These are phyloP conservation scores for Nebria brevicollis DNA, from an alignment of 2,888 invertebrate species.

Conservation along the genomic window DNA sequence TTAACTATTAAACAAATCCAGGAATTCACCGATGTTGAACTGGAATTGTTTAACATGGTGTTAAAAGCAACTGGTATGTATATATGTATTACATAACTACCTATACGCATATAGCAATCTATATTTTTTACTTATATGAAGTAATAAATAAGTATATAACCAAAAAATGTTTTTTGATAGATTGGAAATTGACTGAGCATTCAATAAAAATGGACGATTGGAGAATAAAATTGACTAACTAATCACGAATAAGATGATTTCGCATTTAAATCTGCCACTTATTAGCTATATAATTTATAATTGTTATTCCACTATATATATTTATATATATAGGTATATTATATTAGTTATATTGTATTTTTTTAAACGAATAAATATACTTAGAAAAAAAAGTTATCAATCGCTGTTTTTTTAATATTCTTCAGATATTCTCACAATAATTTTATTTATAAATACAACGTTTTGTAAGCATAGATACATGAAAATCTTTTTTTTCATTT, in stretches of 20 bases:
- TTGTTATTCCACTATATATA: background rate
- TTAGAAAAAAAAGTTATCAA: background rate
- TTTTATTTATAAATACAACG: background rate
- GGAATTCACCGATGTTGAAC: background rate
- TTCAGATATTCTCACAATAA: conserved; percentile 4
- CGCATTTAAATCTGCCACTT: background rate
- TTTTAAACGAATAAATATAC: conserved; percentile 4
- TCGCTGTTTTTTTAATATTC: background rate
- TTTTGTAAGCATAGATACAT: background rate
- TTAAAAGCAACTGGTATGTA: conserved; percentile 26
- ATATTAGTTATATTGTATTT: background rate
- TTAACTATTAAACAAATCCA: background rate
- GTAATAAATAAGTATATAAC: conserved; percentile 2
- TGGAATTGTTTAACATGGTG: background rate
- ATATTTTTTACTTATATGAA: no score
- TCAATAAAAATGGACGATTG: conserved; percentile 60
- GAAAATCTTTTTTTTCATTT: background rate
- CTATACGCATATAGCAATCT: no score
- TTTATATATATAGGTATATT: background rate
- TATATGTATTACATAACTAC: background rate
- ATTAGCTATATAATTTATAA: background rate
- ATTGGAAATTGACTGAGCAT: conserved; percentile 59
- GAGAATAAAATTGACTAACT: conserved; percentile 54
- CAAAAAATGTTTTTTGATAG: conserved; percentile 53
- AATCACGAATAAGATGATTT: background rate